These are phyloP conservation scores for Myzus persicae DNA, from an alignment of 1,140 invertebrate species.

Conservation along the genomic window DNA sequence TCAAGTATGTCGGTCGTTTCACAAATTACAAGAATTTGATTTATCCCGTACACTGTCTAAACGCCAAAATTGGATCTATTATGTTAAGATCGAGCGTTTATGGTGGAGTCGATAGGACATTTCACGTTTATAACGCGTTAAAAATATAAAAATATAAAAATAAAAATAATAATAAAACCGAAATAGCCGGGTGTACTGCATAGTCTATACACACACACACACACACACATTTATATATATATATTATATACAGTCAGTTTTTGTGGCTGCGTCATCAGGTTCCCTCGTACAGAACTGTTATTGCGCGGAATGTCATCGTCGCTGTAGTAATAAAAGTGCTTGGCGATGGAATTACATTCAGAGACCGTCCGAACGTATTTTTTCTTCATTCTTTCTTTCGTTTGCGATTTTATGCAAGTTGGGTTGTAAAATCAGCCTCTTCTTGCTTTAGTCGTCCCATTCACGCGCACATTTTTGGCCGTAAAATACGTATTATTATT, in stretches of 20 bases:
- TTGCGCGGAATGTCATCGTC: background rate
- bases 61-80: background rate
- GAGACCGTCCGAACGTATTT: background rate
- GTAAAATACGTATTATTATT: background rate
- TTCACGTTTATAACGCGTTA: background rate
- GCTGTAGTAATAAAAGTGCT: background rate
- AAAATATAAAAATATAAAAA: background rate
- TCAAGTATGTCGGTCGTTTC: too few relatives aligned
- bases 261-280: constrained; percentile 9
- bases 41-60: background rate
- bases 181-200: background rate
- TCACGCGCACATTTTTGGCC: background rate
- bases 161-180: background rate
- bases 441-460: background rate
- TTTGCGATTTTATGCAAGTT: background rate
- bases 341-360: background rate
- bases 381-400: background rate
- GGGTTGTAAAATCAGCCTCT: background rate
- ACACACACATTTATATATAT: background rate
- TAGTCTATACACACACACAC: too few relatives aligned
- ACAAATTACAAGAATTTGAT: too few relatives aligned
- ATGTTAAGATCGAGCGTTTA: background rate
- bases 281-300: background rate
- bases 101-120: background rate
- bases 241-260: background rate